Evolutionary conservation across 2,113 vertebrate genomes (phyloP), one percentile per base, ranked within the genome.

Genomic region (Oenanthe oenanthe): DNA sequence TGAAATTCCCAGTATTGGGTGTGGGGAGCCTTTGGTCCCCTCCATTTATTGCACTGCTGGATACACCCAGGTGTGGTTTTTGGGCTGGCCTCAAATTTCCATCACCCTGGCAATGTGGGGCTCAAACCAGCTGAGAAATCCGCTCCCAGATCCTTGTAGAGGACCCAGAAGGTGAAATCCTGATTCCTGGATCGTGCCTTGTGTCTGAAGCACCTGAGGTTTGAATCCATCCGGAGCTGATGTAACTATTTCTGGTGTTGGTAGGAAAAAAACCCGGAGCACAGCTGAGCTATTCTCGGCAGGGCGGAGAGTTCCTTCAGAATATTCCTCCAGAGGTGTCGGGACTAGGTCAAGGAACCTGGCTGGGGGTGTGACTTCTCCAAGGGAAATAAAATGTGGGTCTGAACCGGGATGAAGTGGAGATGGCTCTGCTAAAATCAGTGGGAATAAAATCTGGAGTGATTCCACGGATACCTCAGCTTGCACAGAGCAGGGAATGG

Each of bases 221-320:
- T 66, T 28, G 71, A 47, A 54, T 85, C 82, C 75, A 10, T 13
- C 75, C 48, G 61, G 83, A 94, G 95, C 94, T 96, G 94, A 95
- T 95, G 95, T 75, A 96, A 95, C 91, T 94, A 81, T 93, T 95
- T 62, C 95, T 93, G 91, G 81, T 34, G 28, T 36, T 29, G 71
- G 67, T 40, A 92, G 93, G 70, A 56, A 90, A 78, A 89, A 92
- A 71, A 77, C 51, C 78, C 12, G 1, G 85, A 73, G 68, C 21
- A 57, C 22, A 32, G 89, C 57, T 0, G 92, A 95, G 94, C 73
- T 95, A 84, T 94, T 96, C 91, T 89, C 0, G 57, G 85, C 85
- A 71, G 94, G 68, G 89, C 1, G 1, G 47, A 43, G 88, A 80
- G 78, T 24, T 91, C 32, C 71, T 82, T 42, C 74, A 1, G 24